Percentiles rank a stretch among this genome's conserved stretches.
phyloP scores from a whole-genome alignment of 2,797 vertebrate genomes.

The Echiichthys vipera region DNA sequence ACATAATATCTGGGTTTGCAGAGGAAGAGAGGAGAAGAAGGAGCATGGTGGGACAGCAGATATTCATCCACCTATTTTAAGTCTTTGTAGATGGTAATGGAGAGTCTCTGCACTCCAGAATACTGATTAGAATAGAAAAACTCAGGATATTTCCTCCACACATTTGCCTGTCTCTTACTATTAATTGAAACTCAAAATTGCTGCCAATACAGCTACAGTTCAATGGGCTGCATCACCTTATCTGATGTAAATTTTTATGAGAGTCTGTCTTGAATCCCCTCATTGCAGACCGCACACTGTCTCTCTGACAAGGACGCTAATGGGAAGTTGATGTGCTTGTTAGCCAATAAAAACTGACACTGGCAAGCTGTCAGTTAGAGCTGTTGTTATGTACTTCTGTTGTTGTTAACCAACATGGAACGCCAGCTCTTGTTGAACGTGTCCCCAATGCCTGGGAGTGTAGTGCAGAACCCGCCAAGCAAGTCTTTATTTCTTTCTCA shows the following conservation, averaged over 20 bases:
- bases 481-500: conserved; percentile 41
- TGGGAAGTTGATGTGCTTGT: conserved; percentile 72
- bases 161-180: conserved; percentile 55
- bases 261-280: conserved; percentile 59
- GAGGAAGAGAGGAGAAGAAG: conserved; percentile 24
- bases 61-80: conserved; percentile 56
- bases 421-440: conserved; percentile 44
- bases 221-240: conserved; percentile 66
- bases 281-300: conserved; percentile 45
- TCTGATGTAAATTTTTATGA: conserved; percentile 72
- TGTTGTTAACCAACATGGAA: conserved; percentile 59
- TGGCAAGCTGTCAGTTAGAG: conserved; percentile 62
- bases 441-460: conserved; percentile 53
- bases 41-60: conserved; percentile 35
- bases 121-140: conserved; percentile 57
- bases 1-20: conserved; percentile 26
- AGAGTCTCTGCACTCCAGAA: conserved; percentile 42
- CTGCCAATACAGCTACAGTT: conserved; percentile 55
- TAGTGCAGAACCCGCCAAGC: conserved; percentile 39
- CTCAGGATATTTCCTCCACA: conserved; percentile 49
- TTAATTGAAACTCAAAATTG: conserved; percentile 65
- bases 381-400: conserved; percentile 54
- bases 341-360: conserved; percentile 67
- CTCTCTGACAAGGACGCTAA: conserved; percentile 58
- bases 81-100: conserved; percentile 53